Evolutionary conservation across 2,888 invertebrate genomes (phyloP), one percentile per base, ranked within the genome.

Genomic region (Lepetodrilus schrolli): DNA sequence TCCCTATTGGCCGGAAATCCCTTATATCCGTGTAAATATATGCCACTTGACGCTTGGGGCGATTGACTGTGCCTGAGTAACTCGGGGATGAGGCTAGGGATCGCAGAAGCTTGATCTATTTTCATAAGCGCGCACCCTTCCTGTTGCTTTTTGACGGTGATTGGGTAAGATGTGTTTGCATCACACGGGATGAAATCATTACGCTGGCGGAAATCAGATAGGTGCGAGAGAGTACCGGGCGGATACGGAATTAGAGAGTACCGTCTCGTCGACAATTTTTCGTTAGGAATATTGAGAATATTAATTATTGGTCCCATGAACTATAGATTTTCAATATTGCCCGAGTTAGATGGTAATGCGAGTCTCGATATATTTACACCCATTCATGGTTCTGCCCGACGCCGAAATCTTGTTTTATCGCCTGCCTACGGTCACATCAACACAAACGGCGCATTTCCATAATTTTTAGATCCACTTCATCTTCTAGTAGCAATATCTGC

Each of bases 141-240:
- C 58, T 58, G 58, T 34, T n/a, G 17, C 26, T n/a, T 30, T 30
- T 30, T 34, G 58, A 13, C 13, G 26, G 34, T 58, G 58, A 58
- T 58, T 21, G 26, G 58, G 26, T 30, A 30, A 30, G 30, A 58
- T 34, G 34, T 58, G 58, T 58, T 58, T 58, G 30, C 58, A 34
- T 58, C 58, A 58, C 58, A 58, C 26, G n/a, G 58, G 58, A 58
- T 58, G 58, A 58, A 58, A 30, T 58, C 58, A 58, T 58, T 58
- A 58, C 58, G 58, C 58, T 26, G 10, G 58, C 17, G 58, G 26
- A 58, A 58, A 58, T 58, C 58, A 10, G 58, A 58, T 58, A 58
- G 26, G 30, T 26, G 17, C 26, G 34, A 30, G 26, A 58, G 30
- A 26, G 58, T 34, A 17, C 30, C n/a, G 34, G 7, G 58, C 34